Percentiles rank a stretch among this genome's conserved stretches.
phyloP scores from a whole-genome alignment of 2,113 vertebrate species.

The Acinonyx jubatus region DNA sequence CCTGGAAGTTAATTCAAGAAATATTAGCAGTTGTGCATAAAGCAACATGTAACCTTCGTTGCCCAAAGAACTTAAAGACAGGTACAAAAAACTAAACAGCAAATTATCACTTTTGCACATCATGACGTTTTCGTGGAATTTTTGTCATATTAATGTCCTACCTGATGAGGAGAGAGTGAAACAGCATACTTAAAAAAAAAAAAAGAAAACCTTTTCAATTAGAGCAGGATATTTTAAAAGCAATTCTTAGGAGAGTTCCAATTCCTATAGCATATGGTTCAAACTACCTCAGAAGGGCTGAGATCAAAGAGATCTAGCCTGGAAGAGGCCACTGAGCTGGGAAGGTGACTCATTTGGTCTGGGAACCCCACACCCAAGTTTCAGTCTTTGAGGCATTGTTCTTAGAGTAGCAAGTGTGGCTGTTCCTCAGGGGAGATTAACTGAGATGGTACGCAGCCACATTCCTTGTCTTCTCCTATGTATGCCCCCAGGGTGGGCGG shows the following conservation, averaged over 20 bases:
- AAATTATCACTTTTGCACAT: not conserved
- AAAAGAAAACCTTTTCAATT: not conserved
- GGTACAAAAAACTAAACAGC: not conserved
- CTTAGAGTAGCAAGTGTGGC: not conserved
- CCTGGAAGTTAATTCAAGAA: slow-evolving; percentile 6
- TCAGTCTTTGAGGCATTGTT: not conserved
- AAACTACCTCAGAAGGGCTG: not conserved
- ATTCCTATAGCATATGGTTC: not conserved
- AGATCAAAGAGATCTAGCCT: not conserved
- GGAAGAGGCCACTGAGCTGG: not conserved
- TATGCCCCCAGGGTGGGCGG: not conserved
- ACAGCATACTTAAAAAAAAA: not conserved
- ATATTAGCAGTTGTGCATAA: not conserved
- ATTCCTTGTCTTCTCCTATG: not conserved
- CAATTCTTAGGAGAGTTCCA: not conserved
- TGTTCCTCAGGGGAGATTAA: not conserved
- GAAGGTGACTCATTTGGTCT: not conserved
- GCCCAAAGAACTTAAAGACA: not conserved
- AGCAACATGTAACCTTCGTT: not conserved
- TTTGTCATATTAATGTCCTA: not conserved
- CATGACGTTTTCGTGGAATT: not conserved
- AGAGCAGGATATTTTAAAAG: slow-evolving; percentile 34
- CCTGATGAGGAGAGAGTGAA: not conserved
- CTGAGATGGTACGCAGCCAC: not conserved
- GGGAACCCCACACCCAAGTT: not conserved